These are phyloP conservation scores for Ephialtes manifestator DNA, from an alignment of 2,888 invertebrate genomes.

Conservation along the genomic window DNA sequence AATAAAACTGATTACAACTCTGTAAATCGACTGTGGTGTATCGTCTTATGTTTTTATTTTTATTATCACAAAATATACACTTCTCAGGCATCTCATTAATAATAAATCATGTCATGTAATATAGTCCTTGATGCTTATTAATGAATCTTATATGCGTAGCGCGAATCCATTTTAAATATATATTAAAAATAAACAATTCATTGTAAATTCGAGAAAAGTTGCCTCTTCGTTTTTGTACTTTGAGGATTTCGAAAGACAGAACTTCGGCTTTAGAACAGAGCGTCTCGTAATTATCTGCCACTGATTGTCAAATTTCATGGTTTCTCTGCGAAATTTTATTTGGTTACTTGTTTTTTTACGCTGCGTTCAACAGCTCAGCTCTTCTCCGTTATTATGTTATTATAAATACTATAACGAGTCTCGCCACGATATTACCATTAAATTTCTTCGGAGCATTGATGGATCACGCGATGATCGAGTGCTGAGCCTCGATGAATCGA, in stretches of 20 bases:
- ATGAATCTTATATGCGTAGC: constrained; percentile 45
- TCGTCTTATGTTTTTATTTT: constrained; percentile 48
- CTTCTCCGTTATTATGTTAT: neutral
- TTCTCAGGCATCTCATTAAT: constrained; percentile 57
- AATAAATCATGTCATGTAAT: constrained; percentile 46
- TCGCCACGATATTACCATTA: constrained; percentile 22
- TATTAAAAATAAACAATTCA: constrained; percentile 42
- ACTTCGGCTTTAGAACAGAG: too few species aligned
- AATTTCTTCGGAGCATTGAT: constrained; percentile 12
- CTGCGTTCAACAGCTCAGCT: neutral
- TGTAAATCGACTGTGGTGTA: constrained; percentile 70
- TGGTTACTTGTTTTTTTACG: neutral
- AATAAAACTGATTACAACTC: constrained; percentile 85
- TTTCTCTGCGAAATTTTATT: neutral
- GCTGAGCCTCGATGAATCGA: constrained; percentile 66
- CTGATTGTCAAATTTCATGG: neutral
- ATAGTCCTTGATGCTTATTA: constrained; percentile 32
- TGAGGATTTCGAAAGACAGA: constrained; percentile 48
- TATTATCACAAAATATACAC: constrained; percentile 58
- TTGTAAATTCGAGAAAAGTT: neutral
- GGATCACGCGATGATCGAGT: constrained; percentile 65
- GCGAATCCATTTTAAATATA: constrained; percentile 22
- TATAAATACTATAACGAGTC: constrained; percentile 18
- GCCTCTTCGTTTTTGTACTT: constrained; percentile 36
- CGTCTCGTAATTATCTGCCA: constrained; percentile 32